phyloP scores from a whole-genome alignment of 2,113 vertebrate genomes.

The Galbula dea region DNA sequence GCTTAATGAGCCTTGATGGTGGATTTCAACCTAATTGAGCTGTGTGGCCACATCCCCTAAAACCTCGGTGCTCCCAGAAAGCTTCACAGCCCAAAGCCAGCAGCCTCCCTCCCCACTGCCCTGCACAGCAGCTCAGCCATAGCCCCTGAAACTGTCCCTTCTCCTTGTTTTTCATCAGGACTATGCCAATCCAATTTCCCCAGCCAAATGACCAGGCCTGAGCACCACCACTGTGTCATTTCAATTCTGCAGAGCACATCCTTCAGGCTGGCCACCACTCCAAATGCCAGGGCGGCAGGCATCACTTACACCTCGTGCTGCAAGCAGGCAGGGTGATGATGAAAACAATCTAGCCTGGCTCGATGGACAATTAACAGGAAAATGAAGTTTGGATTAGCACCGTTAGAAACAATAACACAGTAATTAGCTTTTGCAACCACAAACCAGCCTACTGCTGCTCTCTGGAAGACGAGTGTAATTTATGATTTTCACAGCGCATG shows the following conservation, averaged over 20 bases:
- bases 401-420: constrained; percentile 50
- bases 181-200: not conserved
- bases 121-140: not conserved
- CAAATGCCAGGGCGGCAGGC: not conserved
- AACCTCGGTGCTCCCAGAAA: not conserved
- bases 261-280: not conserved
- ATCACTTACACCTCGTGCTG: not conserved
- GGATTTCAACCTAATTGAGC: not conserved
- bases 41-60: rapidly evolving
- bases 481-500: not conserved
- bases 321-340: not conserved
- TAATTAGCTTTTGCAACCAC: constrained; percentile 44
- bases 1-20: not conserved
- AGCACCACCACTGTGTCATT: not conserved
- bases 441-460: constrained; percentile 20
- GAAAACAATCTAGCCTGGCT: not conserved
- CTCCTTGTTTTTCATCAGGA: not conserved
- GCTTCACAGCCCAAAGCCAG: not conserved
- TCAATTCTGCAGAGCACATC: not conserved
- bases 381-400: constrained; percentile 41
- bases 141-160: not conserved
- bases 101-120: too few species aligned
- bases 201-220: rapidly evolving
- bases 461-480: not conserved
- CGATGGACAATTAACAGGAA: constrained; percentile 27